phyloP scores from a whole-genome alignment of 1,140 invertebrate genomes.

The Metaphire vulgaris region DNA sequence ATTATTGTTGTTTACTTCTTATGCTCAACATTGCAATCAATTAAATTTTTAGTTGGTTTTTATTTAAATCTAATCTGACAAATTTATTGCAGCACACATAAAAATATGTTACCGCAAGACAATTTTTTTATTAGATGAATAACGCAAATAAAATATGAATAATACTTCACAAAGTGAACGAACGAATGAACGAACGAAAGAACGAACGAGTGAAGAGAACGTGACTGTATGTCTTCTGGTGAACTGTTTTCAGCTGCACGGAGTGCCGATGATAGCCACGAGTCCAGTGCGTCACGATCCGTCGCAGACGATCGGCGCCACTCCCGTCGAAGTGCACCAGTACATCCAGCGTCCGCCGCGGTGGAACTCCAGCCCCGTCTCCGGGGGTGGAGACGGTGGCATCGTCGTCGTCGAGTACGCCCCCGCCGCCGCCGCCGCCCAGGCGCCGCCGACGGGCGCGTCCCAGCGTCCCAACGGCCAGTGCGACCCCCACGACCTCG shows the following conservation, averaged over 20 bases:
- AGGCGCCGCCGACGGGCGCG: neutral
- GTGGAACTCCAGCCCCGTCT: neutral
- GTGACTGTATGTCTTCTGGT: neutral
- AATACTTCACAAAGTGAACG: no score
- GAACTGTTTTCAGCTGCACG: constrained; percentile 12
- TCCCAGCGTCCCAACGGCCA: no score
- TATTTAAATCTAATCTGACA: no score
- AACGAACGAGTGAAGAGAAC: neutral
- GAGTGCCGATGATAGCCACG: constrained; percentile 14
- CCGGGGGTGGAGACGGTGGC: neutral
- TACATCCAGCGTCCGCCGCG: neutral
- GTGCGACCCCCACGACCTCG: no score
- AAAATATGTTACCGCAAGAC: no score
- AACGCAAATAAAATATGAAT: no score
- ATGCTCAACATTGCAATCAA: no score
- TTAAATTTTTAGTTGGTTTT: no score
- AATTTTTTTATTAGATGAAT: no score
- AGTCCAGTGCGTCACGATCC: constrained; percentile 21
- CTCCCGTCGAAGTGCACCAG: constrained; percentile 10
- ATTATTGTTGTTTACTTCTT: no score
- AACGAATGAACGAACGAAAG: constrained; percentile 16
- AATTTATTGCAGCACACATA: no score
- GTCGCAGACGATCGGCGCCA: neutral
- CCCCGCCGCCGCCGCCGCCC: no score
- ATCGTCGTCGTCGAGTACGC: neutral